Evolutionary conservation across 2,888 invertebrate species (phyloP), one percentile per base, ranked within the genome.

Genomic region (Acleris sparsana): DNA sequence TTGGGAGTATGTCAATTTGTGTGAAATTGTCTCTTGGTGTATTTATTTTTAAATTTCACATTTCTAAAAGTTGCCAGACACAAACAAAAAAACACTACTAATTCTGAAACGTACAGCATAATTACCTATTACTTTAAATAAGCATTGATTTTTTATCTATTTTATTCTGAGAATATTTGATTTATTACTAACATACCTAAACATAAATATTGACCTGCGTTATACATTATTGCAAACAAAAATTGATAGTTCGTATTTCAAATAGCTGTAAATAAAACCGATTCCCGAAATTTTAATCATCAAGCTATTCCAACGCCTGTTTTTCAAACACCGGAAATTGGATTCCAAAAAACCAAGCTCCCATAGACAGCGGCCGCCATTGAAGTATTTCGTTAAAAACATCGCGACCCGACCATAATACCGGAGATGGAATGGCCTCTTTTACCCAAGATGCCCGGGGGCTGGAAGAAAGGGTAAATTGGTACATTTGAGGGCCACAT

Each of bases 401-500:
- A 84, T 78, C 79, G 79, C 75, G 73, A 77, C 76, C 78, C 75
- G 80, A 76, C 75, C 78, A 74, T 73, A 73, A 75, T 73, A 75
- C 74, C 76, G 75, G 77, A 80, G 80, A 85, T 83, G 83, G 83
- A 82, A 84, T 76, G 79, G 77, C 76, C 79, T 79, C 75, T 79
- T 79, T 79, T 74, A 70, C 75, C 73, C 75, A 70, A 79, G 79
- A 80, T 79, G 78, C 78, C 74, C 73, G 65, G 69, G 70, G 69
- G 67, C 65, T 66, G 71, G 71, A 58, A 75, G 79, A 77, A 82
- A 82, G 81, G 84, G 84, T 84, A 85, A 84, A 85, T 83, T 77
- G 84, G 82, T 80, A 78, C 79, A 76, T 83, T 83, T 77, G 76
- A 79, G 78, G 76, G 77, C 79, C 77, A 80, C 83, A 83, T 83